phyloP scores from a whole-genome alignment of 2,113 vertebrate genomes.

The Mugil cephalus region DNA sequence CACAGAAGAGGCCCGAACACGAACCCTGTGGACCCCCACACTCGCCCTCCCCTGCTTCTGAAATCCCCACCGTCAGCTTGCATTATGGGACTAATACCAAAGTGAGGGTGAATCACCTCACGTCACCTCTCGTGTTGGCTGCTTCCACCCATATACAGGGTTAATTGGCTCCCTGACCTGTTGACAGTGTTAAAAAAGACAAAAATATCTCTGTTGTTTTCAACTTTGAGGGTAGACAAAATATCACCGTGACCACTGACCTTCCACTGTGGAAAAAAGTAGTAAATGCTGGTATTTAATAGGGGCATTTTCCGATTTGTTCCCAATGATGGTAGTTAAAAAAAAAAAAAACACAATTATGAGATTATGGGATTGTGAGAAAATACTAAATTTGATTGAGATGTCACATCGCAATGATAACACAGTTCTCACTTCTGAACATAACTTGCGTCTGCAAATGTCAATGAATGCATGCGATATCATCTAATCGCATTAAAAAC shows the following conservation, averaged over 20 bases:
- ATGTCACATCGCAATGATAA: not conserved
- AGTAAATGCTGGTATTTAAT: not conserved
- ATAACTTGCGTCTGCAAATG: constrained; percentile 32
- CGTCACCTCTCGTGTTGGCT: constrained; percentile 45
- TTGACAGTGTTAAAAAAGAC: constrained; percentile 28
- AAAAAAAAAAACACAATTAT: not conserved
- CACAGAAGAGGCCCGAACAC: constrained; percentile 58
- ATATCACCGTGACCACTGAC: not conserved
- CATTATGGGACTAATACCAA: constrained; percentile 46
- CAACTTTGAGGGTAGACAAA: constrained; percentile 27
- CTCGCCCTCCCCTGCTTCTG: constrained; percentile 43
- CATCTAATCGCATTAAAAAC: constrained; percentile 41
- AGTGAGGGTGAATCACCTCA: constrained; percentile 58
- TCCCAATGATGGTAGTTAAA: not conserved
- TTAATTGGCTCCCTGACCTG: constrained; percentile 32
- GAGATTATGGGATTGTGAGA: not conserved
- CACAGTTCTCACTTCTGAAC: not conserved
- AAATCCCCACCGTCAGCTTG: constrained; percentile 57
- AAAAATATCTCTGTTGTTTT: constrained; percentile 10
- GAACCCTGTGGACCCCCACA: constrained; percentile 37
- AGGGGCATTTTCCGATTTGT: not conserved
- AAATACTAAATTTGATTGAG: too few species aligned
- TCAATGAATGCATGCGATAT: constrained; percentile 24
- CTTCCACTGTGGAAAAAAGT: not conserved
- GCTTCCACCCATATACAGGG: constrained; percentile 52